These are phyloP conservation scores for Drosophila falleni DNA, from an alignment of 2,888 invertebrate genomes.

Conservation along the genomic window DNA sequence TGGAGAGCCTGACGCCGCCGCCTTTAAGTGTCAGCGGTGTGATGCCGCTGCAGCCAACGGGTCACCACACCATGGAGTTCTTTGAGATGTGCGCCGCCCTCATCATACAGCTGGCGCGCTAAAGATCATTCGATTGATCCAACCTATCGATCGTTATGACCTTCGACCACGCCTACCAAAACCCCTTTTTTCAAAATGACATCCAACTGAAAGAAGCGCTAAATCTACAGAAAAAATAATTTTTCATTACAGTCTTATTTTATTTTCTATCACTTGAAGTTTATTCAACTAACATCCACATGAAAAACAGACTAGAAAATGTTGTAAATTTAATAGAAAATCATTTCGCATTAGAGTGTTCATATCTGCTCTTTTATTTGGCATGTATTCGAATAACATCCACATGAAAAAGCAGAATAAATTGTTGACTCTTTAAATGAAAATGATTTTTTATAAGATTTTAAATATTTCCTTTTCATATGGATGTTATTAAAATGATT, in stretches of 20 bases:
- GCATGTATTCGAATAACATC: no score
- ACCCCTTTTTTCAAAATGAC: not conserved
- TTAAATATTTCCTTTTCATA: not conserved
- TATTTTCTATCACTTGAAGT: not conserved
- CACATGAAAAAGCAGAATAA: no score
- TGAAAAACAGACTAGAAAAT: no score
- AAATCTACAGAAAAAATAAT: no score
- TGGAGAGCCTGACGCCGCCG: conserved; percentile 85
- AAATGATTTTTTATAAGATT: no score
- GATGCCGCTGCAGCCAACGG: conserved; percentile 86
- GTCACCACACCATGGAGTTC: conserved; percentile 99
- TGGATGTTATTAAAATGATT: not conserved
- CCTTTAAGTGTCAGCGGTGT: conserved; percentile 73
- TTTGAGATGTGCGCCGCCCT: conserved; percentile 99
- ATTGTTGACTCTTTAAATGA: no score
- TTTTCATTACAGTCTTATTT: not conserved
- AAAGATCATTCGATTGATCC: conserved; percentile 9
- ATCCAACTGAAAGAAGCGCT: not conserved
- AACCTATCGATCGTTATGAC: not conserved
- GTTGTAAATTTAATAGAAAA: no score
- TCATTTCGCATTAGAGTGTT: no score
- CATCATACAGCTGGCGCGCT: conserved; percentile 98
- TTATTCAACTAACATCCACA: no score
- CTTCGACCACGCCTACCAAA: conserved; percentile 7
- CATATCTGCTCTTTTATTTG: no score